Percentiles rank a stretch among this genome's conserved stretches.
These are phyloP conservation scores for Lutjanus argentimaculatus DNA, from an alignment of 2,797 vertebrate genomes.

Conservation along the genomic window DNA sequence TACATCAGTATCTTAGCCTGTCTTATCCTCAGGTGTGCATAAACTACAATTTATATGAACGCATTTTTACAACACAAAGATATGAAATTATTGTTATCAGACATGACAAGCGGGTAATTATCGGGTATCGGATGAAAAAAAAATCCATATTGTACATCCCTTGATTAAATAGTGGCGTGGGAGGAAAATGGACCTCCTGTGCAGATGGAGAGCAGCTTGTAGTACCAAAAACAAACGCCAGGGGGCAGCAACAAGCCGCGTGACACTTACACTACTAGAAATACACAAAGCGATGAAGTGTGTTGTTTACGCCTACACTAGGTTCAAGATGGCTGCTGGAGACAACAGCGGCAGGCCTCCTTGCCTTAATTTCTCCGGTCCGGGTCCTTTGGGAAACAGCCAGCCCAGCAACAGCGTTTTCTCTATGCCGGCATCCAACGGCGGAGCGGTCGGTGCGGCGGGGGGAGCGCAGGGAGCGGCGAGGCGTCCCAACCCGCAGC, in stretches of 20 bases:
- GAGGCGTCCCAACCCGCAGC: constrained; percentile 87
- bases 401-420: constrained; percentile 88
- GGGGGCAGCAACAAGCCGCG: constrained; percentile 13
- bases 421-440: constrained; percentile 84
- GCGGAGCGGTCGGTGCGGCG: constrained; percentile 71
- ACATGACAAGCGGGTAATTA: too few species aligned
- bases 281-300: constrained; percentile 59
- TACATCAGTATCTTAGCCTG: too few species aligned
- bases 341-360: constrained; percentile 90
- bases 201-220: not conserved
- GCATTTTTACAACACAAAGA: too few species aligned
- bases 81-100: too few species aligned
- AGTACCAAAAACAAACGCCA: constrained; percentile 8
- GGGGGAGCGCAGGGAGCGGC: constrained; percentile 80
- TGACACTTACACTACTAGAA: constrained; percentile 30
- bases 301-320: constrained; percentile 82
- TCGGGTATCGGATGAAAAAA: too few species aligned
- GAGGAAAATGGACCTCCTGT: not conserved
- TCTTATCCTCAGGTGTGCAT: too few species aligned
- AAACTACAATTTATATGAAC: too few species aligned
- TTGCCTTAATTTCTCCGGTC: constrained; percentile 86
- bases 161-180: not conserved
- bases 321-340: constrained; percentile 91
- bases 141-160: too few species aligned
- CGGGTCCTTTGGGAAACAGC: constrained; percentile 87